Conservation (phyloP, 1,140 invertebrate genomes). For the Saxidomus purpurata region DNA sequence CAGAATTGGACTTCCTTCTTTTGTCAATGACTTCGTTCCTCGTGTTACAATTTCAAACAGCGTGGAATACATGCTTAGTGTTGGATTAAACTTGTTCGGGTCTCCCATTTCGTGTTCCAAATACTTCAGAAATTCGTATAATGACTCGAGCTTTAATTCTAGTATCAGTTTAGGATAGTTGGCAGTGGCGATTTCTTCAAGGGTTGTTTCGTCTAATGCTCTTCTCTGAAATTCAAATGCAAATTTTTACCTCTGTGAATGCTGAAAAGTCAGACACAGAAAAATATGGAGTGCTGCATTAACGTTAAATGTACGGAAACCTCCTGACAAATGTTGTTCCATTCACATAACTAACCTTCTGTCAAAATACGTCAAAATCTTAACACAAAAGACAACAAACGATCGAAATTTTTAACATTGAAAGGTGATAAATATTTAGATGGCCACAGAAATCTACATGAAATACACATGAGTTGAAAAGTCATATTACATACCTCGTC, state of each 20-base stretch:
- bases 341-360: not conserved
- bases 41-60: not conserved
- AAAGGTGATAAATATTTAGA: not conserved
- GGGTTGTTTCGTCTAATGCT: not conserved
- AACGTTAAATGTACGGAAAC: not conserved
- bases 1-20: not conserved
- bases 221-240: not conserved
- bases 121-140: not conserved
- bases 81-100: not conserved
- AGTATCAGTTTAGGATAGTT: not conserved
- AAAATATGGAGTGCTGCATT: not conserved
- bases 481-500: not conserved
- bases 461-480: too few relatives aligned
- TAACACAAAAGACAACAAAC: not conserved
- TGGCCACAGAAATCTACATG: not conserved
- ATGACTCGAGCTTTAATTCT: not conserved
- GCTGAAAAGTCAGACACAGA: not conserved
- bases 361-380: not conserved
- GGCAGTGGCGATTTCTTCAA: not conserved
- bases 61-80: not conserved
- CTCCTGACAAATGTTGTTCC: not conserved
- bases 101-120: not conserved
- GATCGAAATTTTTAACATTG: not conserved
- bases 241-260: not conserved
- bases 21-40: not conserved